Conservation (phyloP, 2,888 invertebrate genomes). For the Stenoptilia bipunctidactyla region DNA sequence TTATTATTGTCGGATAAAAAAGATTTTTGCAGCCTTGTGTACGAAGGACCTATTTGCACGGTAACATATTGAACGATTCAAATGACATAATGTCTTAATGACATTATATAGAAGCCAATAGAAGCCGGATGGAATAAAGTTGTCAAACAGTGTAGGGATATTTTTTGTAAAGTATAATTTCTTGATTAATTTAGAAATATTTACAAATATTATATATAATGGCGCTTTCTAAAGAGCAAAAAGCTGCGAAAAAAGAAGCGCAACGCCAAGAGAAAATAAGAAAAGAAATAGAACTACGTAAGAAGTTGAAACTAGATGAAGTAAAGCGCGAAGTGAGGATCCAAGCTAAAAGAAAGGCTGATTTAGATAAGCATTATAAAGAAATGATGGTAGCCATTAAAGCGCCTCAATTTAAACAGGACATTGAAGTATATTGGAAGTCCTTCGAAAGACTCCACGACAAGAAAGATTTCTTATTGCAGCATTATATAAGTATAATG, state of each 20-base stretch:
- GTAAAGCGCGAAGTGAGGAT: not conserved
- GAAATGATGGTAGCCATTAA: not conserved
- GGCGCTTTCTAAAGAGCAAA: not conserved
- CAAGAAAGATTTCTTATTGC: not conserved
- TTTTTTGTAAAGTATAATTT: no score
- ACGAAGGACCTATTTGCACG: no score
- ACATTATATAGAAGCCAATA: no score
- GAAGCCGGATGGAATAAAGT: no score
- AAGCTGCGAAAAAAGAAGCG: not conserved
- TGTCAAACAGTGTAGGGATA: no score
- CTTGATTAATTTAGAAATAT: no score
- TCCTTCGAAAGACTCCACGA: not conserved
- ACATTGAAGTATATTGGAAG: not conserved
- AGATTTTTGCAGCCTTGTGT: no score
- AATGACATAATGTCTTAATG: no score
- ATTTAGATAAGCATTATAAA: not conserved
- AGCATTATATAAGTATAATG: not conserved
- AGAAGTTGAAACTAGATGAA: not conserved
- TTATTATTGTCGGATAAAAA: no score
- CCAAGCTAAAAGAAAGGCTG: not conserved
- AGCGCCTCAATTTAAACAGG: conserved; percentile 4
- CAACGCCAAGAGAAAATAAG: not conserved
- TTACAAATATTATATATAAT: not conserved
- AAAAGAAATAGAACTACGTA: not conserved
- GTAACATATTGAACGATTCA: no score